Base-by-base conservation (phyloP, 2,888 invertebrate species). In the Melanostoma scalare region DNA sequence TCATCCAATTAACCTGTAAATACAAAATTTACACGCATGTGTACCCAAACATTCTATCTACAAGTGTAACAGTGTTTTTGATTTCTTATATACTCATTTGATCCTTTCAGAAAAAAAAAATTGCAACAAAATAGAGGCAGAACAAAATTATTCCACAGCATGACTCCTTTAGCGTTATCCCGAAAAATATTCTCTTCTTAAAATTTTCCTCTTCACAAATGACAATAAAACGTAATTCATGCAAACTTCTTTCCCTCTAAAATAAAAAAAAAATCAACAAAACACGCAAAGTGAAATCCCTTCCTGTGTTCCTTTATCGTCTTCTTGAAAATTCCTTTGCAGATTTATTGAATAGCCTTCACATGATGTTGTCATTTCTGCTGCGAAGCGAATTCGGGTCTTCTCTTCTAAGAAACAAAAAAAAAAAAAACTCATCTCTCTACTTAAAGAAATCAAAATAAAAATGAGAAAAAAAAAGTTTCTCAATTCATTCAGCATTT, bases 401-500 rank as follows among this genome's bases (percentile, higher is more conserved):
- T 42, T n/a, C 9, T 6, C 42, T 42, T 42, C 9, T 6, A n/a
- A 9, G 42, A 6, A 42, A 3, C 42, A 8, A 3, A n/a, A n/a
- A 10, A 3, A n/a, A n/a, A 10, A 46, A 46, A 1, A 20, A 20
- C 20, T 46, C 10, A 46, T 46, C 44, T 46, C 10, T 10, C 5
- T 46, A 10, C 10, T 46, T 10, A 46, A 46, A 46, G 6, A 6
- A 20, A 46, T 8, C 42, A 42, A 42, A 46, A 46, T 46, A 46
- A 46, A 10, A 42, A 46, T 8, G 9, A 42, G 42, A 8, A 8
- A 46, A 46, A 46, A 46, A 10, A 20, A 20, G 20, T 20, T 20
- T 20, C 20, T 20, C 56, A 72, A 75, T 76, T 81, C 81, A 81
- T 81, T 81, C 81, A 76, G 6, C 67, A 58, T 71, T 75, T 75